A percentile compares a stretch with the other conserved stretches of the same genome.
Conservation (phyloP, 2,797 vertebrate genomes). For the Myotis daubentonii region DNA sequence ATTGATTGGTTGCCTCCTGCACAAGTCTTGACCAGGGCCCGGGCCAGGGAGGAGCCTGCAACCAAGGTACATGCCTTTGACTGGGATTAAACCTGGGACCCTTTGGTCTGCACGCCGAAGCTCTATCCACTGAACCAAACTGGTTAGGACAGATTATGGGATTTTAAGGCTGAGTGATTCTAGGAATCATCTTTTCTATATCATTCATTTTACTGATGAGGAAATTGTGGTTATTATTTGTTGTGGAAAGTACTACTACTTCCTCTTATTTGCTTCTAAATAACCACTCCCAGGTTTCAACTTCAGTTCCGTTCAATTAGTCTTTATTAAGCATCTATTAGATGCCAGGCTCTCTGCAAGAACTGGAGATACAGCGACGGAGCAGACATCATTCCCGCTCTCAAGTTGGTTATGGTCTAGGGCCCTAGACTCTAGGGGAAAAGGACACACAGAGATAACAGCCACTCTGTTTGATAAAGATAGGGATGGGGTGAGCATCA, state of each 20-base stretch:
- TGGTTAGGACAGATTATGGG: not conserved
- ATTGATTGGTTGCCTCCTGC: no score
- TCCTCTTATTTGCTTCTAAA: not conserved
- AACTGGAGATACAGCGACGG: not conserved
- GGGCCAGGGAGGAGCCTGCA: no score
- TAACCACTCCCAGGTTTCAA: not conserved
- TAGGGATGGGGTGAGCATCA: not conserved
- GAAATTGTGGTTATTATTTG: not conserved
- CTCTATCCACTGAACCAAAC: no score
- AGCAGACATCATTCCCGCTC: not conserved
- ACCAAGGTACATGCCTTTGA: no score
- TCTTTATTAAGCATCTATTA: not conserved
- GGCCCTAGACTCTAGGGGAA: not conserved
- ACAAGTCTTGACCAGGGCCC: no score
- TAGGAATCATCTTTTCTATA: not conserved
- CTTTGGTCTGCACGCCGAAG: no score
- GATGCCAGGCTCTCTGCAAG: not conserved
- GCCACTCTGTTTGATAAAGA: not conserved
- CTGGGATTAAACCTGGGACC: no score
- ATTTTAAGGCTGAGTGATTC: conserved; percentile 11
- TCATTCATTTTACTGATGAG: not conserved
- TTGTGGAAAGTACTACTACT: not conserved
- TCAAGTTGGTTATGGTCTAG: not conserved
- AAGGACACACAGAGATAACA: not conserved
- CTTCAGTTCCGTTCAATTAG: not conserved